Evolutionary conservation across 2,888 invertebrate species (phyloP).

Genomic region (Agrochola litura): DNA sequence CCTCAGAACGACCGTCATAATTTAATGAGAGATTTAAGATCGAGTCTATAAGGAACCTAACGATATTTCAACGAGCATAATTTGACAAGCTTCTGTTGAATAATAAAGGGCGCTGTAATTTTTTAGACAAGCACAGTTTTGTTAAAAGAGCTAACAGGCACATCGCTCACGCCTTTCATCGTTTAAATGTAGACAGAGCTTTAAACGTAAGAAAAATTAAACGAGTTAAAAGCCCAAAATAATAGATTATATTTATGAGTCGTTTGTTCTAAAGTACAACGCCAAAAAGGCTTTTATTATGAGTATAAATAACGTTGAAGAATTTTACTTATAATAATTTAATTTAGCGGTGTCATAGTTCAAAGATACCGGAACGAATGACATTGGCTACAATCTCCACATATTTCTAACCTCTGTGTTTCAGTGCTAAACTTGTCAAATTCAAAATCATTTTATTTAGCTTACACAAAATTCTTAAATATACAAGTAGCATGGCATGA

Average conservation of each 20-base stretch:
- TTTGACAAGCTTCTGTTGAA: constrained; percentile 42
- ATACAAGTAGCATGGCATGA: too few relatives aligned
- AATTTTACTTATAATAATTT: constrained; percentile 3
- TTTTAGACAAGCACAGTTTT: constrained; percentile 47
- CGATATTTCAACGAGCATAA: constrained; percentile 47
- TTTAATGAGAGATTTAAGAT: constrained; percentile 4
- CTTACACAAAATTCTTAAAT: too few relatives aligned
- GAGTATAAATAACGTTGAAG: background rate
- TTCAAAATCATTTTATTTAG: too few relatives aligned
- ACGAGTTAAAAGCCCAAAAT: constrained; percentile 30
- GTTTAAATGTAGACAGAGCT: constrained; percentile 17
- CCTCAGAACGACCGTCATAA: background rate
- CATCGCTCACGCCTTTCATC: constrained; percentile 35
- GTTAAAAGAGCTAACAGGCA: constrained; percentile 45
- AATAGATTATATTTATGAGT: constrained; percentile 25
- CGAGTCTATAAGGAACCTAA: constrained; percentile 10
- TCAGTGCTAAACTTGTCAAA: background rate
- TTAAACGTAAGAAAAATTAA: constrained; percentile 26
- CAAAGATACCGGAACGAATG: constrained; percentile 2
- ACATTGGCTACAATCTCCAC: background rate
- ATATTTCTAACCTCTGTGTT: background rate
- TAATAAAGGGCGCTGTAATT: constrained; percentile 36
- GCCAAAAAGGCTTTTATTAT: background rate
- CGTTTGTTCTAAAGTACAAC: constrained; percentile 32
- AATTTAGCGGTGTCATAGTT: constrained; percentile 2